Conservation (phyloP, 1,140 invertebrate genomes). For the Drusus annulatus region DNA sequence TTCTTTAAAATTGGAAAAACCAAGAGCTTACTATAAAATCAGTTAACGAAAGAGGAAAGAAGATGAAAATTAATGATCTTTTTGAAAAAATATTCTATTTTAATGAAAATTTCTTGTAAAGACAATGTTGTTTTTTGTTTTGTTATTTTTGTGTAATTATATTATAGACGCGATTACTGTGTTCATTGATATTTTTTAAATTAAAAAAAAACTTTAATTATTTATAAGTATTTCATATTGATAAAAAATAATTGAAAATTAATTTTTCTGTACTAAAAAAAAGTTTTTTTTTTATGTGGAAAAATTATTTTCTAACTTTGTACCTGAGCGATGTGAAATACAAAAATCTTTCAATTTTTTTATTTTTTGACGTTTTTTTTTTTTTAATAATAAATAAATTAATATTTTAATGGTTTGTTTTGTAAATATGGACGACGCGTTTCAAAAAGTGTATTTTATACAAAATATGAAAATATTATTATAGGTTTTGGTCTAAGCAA, state of each 20-base stretch:
- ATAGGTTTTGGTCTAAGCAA: conserved; percentile 1
- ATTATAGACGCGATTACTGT: conserved; percentile 33
- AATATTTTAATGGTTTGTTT: conserved; percentile 12
- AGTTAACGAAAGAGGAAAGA: neutral
- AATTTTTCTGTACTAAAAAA: conserved; percentile 44
- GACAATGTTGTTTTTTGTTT: neutral
- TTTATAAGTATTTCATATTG: conserved; percentile 51
- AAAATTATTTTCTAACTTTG: conserved; percentile 45
- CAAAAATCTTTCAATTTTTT: conserved; percentile 36
- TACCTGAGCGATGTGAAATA: conserved; percentile 53
- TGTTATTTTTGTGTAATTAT: conserved; percentile 16
- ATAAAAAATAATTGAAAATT: conserved; percentile 41
- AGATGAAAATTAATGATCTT: neutral
- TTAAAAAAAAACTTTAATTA: conserved; percentile 34
- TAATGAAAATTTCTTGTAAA: too few species aligned
- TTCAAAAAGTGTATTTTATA: conserved; percentile 12
- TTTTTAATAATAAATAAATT: conserved; percentile 9
- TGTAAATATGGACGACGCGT: conserved; percentile 9
- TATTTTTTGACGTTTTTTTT: conserved; percentile 38
- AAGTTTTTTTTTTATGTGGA: conserved; percentile 1
- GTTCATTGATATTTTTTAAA: conserved; percentile 41
- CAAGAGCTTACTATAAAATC: neutral
- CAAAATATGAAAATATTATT: neutral
- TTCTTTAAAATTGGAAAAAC: neutral
- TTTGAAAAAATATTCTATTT: neutral